These are phyloP conservation scores for Polyommatus iphigenia DNA, from an alignment of 2,888 invertebrate genomes.

Conservation along the genomic window DNA sequence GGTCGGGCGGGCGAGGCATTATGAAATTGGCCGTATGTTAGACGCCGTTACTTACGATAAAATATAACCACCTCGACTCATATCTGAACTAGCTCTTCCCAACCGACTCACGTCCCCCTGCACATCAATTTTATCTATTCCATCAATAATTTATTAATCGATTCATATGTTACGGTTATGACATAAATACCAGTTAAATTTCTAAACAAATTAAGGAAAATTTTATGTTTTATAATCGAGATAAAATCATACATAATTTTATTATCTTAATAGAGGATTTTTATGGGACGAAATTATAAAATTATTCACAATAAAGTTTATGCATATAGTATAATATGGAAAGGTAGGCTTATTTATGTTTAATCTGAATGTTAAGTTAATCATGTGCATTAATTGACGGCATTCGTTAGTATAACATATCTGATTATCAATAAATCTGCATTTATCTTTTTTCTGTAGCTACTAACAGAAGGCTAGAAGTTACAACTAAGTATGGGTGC, in stretches of 20 bases:
- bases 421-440: background rate
- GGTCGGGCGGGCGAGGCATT: constrained; percentile 72
- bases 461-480: too few relatives aligned
- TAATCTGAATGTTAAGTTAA: background rate
- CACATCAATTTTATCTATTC: constrained; percentile 62
- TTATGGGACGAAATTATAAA: constrained; percentile 2
- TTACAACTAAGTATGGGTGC: too few relatives aligned
- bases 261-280: background rate
- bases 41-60: constrained; percentile 78
- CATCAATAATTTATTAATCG: constrained; percentile 59
- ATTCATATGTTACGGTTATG: constrained; percentile 31
- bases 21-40: constrained; percentile 81
- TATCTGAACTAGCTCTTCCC: constrained; percentile 62
- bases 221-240: constrained; percentile 13
- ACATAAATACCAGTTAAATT: constrained; percentile 32
- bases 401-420: background rate
- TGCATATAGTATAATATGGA: background rate
- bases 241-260: constrained; percentile 1
- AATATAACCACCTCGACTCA: constrained; percentile 77
- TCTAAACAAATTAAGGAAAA: constrained; percentile 13
- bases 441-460: too few relatives aligned
- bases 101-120: constrained; percentile 60
- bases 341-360: background rate
- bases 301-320: constrained; percentile 2
- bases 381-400: background rate